Base-by-base conservation (phyloP, 2,888 invertebrate species). In the Isoperla grammatica region DNA sequence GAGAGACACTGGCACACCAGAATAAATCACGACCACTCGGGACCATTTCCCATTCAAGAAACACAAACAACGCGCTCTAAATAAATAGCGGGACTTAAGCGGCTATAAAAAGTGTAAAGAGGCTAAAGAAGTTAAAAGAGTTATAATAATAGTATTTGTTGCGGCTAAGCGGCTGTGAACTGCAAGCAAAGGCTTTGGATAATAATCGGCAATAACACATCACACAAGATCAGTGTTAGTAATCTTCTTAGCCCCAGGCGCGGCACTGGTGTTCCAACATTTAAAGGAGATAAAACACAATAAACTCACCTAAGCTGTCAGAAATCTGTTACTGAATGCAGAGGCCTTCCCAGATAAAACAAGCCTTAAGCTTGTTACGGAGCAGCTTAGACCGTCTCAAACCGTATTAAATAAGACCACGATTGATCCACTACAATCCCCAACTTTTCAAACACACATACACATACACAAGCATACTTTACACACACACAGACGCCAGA, bases 341-440 rank as follows among this genome's bases (percentile, higher is more conserved):
- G 68, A 62, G 63, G 64, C 64, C 64, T 63, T 66, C 66, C 64
- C 67, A 70, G 69, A 70, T 69, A 70, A 70, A 70, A 70, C 70
- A 70, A 70, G 70, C 68, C 69, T 68, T 70, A 70, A 70, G 70
- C 70, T 69, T 70, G 70, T 70, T 70, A 70, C 70, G 67, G 68
- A 69, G 68, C 65, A 67, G 69, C 69, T 69, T 70, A 68, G 69
- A 68, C 67, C 69, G 68, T 69, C 69, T 69, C 69, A 70, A 69
- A 68, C 68, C 68, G 70, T 70, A 70, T 70, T 70, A 70, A 70
- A 70, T 69, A 69, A 70, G 69, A 69, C 68, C 68, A 67, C 69
- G 69, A 69, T 69, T 69, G 69, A 69, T 69, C 69, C 68, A 67
- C 62, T 64, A 67, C 67, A 67, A 67, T 68, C 68, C 69, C 65